phyloP scores from a whole-genome alignment of 2,888 invertebrate genomes.

The Caenorhabditis angaria region DNA sequence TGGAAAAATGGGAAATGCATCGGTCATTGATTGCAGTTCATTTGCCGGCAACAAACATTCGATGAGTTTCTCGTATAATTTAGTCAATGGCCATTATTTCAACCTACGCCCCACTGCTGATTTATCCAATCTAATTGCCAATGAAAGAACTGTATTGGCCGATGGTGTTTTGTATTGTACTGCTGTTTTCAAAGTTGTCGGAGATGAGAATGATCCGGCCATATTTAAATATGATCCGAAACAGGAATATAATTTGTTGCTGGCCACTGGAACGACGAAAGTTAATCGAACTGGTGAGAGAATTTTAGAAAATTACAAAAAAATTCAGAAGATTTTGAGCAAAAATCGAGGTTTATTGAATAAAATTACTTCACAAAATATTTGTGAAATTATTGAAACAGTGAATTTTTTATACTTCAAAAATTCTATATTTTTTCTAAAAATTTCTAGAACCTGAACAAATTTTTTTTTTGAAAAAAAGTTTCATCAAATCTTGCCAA shows the following conservation, averaged over 20 bases:
- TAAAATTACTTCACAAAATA: too few species aligned
- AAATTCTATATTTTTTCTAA: too few species aligned
- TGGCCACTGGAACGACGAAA: conserved; percentile 21
- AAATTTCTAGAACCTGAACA: too few species aligned
- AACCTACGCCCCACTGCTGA: conserved; percentile 23
- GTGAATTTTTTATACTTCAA: too few species aligned
- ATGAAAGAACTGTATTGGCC: conserved; percentile 15
- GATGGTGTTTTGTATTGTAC: conserved; percentile 43
- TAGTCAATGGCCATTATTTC: not conserved
- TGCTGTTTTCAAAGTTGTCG: conserved; percentile 27
- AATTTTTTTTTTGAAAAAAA: too few species aligned
- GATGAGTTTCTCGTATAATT: conserved; percentile 29
- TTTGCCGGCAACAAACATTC: conserved; percentile 9
- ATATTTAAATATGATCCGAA: conserved; percentile 23
- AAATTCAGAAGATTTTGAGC: not conserved
- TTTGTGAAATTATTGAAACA: too few species aligned
- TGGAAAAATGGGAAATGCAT: conserved; percentile 27
- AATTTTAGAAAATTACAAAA: not conserved
- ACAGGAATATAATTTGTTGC: conserved; percentile 25
- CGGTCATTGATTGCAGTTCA: conserved; percentile 39
- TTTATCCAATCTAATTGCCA: conserved; percentile 12
- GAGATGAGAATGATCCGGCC: conserved; percentile 24
- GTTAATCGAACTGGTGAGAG: conserved; percentile 12
- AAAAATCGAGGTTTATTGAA: conserved; percentile 2
- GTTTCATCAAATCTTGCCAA: too few species aligned